These are phyloP conservation scores for Diadegma fenestrale DNA, from an alignment of 2,888 invertebrate species.

Conservation along the genomic window DNA sequence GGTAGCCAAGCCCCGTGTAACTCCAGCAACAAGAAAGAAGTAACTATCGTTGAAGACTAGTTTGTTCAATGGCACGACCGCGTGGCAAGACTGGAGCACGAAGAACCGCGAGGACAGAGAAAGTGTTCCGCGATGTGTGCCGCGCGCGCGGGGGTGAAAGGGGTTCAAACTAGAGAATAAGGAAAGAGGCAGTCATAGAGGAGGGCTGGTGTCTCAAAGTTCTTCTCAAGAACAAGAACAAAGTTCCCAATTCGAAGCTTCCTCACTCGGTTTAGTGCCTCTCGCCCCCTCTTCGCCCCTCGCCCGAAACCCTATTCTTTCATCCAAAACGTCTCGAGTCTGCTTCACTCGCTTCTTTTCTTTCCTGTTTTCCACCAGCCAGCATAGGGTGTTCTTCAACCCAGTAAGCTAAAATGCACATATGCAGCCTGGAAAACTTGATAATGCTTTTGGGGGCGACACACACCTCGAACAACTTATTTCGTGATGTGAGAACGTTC, in stretches of 20 bases:
- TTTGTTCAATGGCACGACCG: constrained; percentile 83
- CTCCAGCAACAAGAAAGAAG: constrained; percentile 82
- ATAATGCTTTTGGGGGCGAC: constrained; percentile 44
- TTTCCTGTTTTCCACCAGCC: constrained; percentile 74
- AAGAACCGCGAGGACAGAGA: constrained; percentile 60
- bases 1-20: constrained; percentile 73
- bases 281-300: constrained; percentile 53
- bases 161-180: constrained; percentile 49
- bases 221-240: constrained; percentile 84
- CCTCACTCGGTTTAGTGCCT: constrained; percentile 60
- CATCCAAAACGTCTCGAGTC: constrained; percentile 70
- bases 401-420: constrained; percentile 76
- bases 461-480: constrained; percentile 58
- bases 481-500: constrained; percentile 37
- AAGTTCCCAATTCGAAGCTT: constrained; percentile 79
- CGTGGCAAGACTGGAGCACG: constrained; percentile 55
- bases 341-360: constrained; percentile 64
- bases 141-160: constrained; percentile 33
- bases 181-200: constrained; percentile 52
- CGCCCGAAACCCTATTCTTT: constrained; percentile 73
- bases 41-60: constrained; percentile 83
- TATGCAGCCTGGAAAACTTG: constrained; percentile 73
- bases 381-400: constrained; percentile 63
- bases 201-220: constrained; percentile 80
- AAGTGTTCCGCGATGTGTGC: constrained; percentile 63